Evolutionary conservation across 2,113 vertebrate genomes (phyloP), one percentile per base, ranked within the genome.

Genomic region (Pelusios castaneus): DNA sequence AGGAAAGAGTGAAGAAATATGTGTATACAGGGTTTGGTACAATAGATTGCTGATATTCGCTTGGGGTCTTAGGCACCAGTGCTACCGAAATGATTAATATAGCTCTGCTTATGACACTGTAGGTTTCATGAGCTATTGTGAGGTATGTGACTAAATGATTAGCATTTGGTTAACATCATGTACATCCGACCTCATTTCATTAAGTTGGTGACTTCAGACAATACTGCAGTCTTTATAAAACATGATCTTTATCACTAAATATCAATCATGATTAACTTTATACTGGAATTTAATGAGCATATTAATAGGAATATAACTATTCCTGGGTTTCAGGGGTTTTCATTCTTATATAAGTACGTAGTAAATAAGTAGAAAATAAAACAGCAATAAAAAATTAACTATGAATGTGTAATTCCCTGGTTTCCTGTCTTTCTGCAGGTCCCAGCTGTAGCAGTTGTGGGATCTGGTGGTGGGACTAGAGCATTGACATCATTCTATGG

Each of bases 391-490:
- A 0, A 92, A 76, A 55, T 22, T 54, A 80, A n/a, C n/a, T 91
- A 34, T 14, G 22, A 80, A 25, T 1, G 27, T 52, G 47, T 87
- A 38, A 91, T 31, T 89, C 2, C 52, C 22, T 58, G 10, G 5
- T 81, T 55, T 82, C 17, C 29, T 82, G 27, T 31, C 6, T n/a
- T 3, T 49, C 25, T 78, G 51, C 96, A 99, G 99, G 98, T 99
- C 43, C 99, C 99, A 5, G 96, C 98, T 0, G 38, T 99, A 45
- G 99, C 99, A 0, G 93, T 99, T 0, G 95, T 99, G 88, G 98
- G 98, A 4, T 99, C 99, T 1, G 99, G 99, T 29, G 99, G 99
- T 16, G 98, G 99, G 31, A 96, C 97, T 76, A 98, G 99, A 96
- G 99, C 99, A 1, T 98, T 99, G 98, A 98, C 98, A 0, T 97